phyloP scores from a whole-genome alignment of 2,113 vertebrate species.

The Xenopus tropicalis region DNA sequence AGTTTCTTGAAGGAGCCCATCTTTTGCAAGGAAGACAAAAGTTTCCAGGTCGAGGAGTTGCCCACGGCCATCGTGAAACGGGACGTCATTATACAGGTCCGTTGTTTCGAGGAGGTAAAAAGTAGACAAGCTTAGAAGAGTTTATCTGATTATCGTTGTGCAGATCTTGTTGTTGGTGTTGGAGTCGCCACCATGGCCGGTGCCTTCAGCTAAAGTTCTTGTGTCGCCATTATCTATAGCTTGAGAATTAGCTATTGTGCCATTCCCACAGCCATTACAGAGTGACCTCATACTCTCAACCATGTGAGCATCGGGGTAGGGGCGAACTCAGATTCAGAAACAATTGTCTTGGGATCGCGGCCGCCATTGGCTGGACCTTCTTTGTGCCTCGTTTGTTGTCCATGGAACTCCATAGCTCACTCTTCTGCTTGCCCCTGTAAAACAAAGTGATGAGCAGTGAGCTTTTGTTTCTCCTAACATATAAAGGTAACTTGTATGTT shows the following conservation, averaged over 20 bases:
- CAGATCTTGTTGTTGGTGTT: too few relatives aligned
- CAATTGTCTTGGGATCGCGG: slow-evolving; percentile 39
- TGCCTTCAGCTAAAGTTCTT: too few relatives aligned
- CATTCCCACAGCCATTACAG: too few relatives aligned
- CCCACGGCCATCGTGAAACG: slow-evolving; percentile 63
- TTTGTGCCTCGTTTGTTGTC: slow-evolving; percentile 49
- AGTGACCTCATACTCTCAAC: too few relatives aligned
- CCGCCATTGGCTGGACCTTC: slow-evolving; percentile 53
- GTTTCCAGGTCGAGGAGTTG: slow-evolving; percentile 72
- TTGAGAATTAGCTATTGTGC: too few relatives aligned
- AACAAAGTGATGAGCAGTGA: slow-evolving; percentile 55
- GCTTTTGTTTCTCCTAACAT: slow-evolving; percentile 12
- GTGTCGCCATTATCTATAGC: too few relatives aligned
- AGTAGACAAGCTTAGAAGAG: slow-evolving; percentile 75
- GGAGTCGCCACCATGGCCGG: too few relatives aligned
- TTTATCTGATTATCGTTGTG: too few relatives aligned
- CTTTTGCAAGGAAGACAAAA: slow-evolving; percentile 80
- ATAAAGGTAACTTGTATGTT: too few relatives aligned
- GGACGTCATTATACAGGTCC: slow-evolving; percentile 56
- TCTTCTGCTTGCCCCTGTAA: slow-evolving; percentile 62
- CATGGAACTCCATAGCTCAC: slow-evolving; percentile 60
- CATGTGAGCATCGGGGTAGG: too few relatives aligned
- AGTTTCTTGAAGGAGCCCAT: slow-evolving; percentile 92
- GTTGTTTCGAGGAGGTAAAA: slow-evolving; percentile 78
- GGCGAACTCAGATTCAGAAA: too few relatives aligned